These are phyloP conservation scores for Ifrita kowaldi DNA, from an alignment of 2,113 vertebrate genomes.

Conservation along the genomic window DNA sequence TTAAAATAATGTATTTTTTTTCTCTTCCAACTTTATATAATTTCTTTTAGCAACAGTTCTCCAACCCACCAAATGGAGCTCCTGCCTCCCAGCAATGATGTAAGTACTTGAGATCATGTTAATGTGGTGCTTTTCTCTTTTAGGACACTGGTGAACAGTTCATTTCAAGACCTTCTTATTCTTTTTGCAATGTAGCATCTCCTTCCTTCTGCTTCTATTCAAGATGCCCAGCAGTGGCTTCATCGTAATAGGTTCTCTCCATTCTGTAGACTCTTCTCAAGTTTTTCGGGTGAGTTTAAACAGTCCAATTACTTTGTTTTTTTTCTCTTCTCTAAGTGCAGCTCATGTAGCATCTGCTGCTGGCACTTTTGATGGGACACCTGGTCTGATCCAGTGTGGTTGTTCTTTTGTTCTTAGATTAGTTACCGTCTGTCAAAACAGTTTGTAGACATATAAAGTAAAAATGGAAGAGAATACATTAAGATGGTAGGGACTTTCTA, in stretches of 20 bases:
- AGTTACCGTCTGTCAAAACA: not conserved
- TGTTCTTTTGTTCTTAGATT: not conserved
- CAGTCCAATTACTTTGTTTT: not conserved
- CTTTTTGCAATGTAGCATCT: slow-evolving; percentile 87
- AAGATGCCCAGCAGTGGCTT: slow-evolving; percentile 92
- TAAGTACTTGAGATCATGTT: slow-evolving; percentile 79
- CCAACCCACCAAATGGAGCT: slow-evolving; percentile 83
- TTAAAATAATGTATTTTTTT: slow-evolving; percentile 1
- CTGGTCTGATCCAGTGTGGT: not conserved
- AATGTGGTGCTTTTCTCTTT: slow-evolving; percentile 68
- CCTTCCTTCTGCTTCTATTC: slow-evolving; percentile 84
- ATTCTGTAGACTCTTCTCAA: slow-evolving; percentile 89
- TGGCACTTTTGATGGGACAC: not conserved
- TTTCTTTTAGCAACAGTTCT: slow-evolving; percentile 84
- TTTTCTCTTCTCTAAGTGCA: not conserved
- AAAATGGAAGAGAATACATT: not conserved
- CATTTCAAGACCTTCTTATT: slow-evolving; percentile 77
- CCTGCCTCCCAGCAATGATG: slow-evolving; percentile 80
- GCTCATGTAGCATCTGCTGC: not conserved
- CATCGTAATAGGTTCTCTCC: slow-evolving; percentile 88
- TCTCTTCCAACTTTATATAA: slow-evolving; percentile 24
- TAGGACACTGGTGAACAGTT: slow-evolving; percentile 71
- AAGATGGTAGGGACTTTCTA: not conserved
- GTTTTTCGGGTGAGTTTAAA: slow-evolving; percentile 84
- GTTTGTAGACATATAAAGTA: not conserved